These are phyloP conservation scores for Athalia cordata DNA, from an alignment of 2,888 invertebrate species.

Conservation along the genomic window DNA sequence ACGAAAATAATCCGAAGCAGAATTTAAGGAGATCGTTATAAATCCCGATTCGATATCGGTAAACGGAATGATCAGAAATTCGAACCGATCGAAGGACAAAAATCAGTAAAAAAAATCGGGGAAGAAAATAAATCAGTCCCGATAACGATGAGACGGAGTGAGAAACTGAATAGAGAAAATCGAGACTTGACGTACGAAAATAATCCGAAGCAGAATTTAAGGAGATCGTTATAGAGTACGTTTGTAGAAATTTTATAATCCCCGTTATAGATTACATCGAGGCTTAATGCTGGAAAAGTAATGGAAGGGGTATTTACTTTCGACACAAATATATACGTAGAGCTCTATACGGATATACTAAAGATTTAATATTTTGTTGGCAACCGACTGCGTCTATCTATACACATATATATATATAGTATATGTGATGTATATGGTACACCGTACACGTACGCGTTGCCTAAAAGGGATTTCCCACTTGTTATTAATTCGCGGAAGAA, in stretches of 20 bases:
- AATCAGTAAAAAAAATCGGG: too few relatives aligned
- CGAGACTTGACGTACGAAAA: too few relatives aligned
- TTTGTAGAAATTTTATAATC: not conserved
- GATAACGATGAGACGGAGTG: too few relatives aligned
- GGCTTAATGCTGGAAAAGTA: not conserved
- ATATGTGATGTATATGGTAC: not conserved
- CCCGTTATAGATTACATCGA: not conserved
- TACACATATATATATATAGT: not conserved
- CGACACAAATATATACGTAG: not conserved
- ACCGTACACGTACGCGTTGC: not conserved
- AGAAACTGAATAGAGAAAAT: too few relatives aligned
- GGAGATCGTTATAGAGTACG: too few relatives aligned
- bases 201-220: too few relatives aligned
- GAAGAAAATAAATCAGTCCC: too few relatives aligned
- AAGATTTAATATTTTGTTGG: slow-evolving; percentile 30
- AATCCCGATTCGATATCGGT: too few relatives aligned
- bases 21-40: too few relatives aligned
- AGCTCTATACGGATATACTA: not conserved
- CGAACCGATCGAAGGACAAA: too few relatives aligned
- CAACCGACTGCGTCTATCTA: not conserved
- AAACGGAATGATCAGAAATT: too few relatives aligned
- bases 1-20: too few relatives aligned
- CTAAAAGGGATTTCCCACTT: slow-evolving; percentile 38
- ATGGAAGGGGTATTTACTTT: not conserved
- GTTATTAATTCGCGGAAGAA: slow-evolving; percentile 42